These are phyloP conservation scores for Chironomus tentans DNA, from an alignment of 2,888 invertebrate genomes.

Conservation along the genomic window DNA sequence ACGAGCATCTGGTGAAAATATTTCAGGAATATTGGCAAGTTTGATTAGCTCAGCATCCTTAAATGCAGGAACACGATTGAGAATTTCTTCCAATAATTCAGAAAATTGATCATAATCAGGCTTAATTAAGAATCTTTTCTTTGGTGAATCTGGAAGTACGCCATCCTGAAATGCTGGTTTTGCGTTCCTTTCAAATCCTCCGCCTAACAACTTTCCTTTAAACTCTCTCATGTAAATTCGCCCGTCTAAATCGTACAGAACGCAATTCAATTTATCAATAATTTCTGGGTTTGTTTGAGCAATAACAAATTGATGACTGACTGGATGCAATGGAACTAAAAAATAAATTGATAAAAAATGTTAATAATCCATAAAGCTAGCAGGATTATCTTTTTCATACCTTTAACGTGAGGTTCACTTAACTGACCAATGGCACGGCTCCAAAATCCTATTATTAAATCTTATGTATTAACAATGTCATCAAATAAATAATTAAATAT, in stretches of 20 bases:
- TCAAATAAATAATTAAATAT: too few species aligned
- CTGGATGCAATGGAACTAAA: conserved; percentile 78
- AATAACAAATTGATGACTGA: conserved; percentile 87
- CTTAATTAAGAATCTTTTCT: conserved; percentile 51
- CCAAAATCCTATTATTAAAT: conserved; percentile 84
- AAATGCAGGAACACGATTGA: conserved; percentile 74
- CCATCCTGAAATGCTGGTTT: conserved; percentile 84
- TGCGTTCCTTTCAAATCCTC: conserved; percentile 84
- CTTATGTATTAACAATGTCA: too few species aligned
- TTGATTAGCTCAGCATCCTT: conserved; percentile 65
- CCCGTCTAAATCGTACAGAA: conserved; percentile 80
- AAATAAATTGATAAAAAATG: too few species aligned
- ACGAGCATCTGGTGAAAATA: conserved; percentile 93
- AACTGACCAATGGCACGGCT: conserved; percentile 80
- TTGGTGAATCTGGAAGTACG: conserved; percentile 46
- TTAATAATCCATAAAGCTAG: too few species aligned
- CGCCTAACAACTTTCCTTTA: conserved; percentile 74
- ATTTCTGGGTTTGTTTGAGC: conserved; percentile 67
- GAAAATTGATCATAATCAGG: conserved; percentile 98
- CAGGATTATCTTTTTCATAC: too few species aligned
- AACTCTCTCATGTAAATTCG: conserved; percentile 78
- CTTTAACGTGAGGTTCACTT: conserved; percentile 73
- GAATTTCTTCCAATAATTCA: conserved; percentile 71
- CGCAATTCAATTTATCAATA: conserved; percentile 73
- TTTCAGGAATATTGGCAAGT: conserved; percentile 83